Percentiles rank a stretch among this genome's conserved stretches.
Evolutionary conservation across 2,888 invertebrate genomes (phyloP).

Genomic region (Masnerella sp.): DNA sequence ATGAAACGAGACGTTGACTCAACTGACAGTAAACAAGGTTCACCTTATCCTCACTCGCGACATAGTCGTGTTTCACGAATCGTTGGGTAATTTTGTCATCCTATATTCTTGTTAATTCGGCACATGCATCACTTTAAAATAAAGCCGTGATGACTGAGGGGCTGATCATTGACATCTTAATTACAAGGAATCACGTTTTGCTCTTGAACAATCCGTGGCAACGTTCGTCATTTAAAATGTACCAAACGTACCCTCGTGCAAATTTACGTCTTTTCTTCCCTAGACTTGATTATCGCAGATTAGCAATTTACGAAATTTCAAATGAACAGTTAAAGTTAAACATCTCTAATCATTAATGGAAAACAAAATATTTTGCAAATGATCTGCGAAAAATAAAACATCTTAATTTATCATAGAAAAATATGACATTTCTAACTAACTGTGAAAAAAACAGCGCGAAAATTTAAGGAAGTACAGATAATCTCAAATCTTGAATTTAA

Average conservation of each 20-base stretch:
- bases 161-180: conserved; percentile 32
- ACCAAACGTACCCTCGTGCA: background rate
- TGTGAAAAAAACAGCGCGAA: no score
- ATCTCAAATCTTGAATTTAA: no score
- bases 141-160: conserved; percentile 20
- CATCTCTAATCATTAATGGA: no score
- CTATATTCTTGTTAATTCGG: conserved; percentile 56
- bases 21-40: conserved; percentile 61
- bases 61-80: conserved; percentile 60
- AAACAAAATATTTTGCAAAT: no score
- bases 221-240: background rate
- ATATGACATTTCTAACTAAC: no score
- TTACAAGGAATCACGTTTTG: conserved; percentile 23
- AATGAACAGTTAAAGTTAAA: no score
- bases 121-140: conserved; percentile 40
- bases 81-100: conserved; percentile 59
- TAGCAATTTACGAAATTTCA: no score
- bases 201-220: background rate
- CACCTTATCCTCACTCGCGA: conserved; percentile 57
- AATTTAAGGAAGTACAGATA: no score
- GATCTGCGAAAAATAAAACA: no score
- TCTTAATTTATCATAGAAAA: no score
- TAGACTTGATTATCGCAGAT: background rate
- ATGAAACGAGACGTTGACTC: conserved; percentile 61
- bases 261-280: background rate